Conservation (phyloP, 2,888 invertebrate genomes). For the Amblyjoppa proteus region DNA sequence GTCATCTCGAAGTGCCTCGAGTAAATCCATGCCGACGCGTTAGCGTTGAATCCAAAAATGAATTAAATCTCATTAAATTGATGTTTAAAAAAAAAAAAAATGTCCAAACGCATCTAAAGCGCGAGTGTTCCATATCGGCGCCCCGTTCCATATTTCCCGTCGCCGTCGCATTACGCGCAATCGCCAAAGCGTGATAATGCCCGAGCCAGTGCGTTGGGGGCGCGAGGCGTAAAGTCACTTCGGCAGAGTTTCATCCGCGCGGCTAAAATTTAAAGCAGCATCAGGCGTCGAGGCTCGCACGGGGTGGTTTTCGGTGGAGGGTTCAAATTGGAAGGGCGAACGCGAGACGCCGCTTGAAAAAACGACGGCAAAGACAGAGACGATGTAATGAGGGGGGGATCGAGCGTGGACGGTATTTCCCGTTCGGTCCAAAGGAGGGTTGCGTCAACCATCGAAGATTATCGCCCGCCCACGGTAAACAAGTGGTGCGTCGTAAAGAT, state of each 20-base stretch:
- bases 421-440: slow-evolving; percentile 29
- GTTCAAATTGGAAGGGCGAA: not conserved
- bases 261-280: slow-evolving; percentile 39
- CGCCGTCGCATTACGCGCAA: not conserved
- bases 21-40: not conserved
- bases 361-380: slow-evolving; percentile 36
- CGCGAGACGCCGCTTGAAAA: not conserved
- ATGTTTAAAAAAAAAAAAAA: not conserved
- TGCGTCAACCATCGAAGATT: slow-evolving; percentile 55
- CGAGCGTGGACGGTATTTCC: not conserved
- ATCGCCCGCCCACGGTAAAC: slow-evolving; percentile 56
- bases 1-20: not conserved
- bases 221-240: slow-evolving; percentile 33
- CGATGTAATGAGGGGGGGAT: slow-evolving; percentile 29
- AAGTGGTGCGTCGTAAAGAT: slow-evolving; percentile 64
- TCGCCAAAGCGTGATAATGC: slow-evolving; percentile 31
- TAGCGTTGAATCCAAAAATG: not conserved
- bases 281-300: not conserved
- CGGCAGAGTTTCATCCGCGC: slow-evolving; percentile 46
- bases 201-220: slow-evolving; percentile 38
- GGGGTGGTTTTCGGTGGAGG: not conserved
- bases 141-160: not conserved
- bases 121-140: not conserved
- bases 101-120: not conserved
- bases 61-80: not conserved